These are phyloP conservation scores for Nephila pilipes DNA, from an alignment of 1,140 invertebrate genomes.

Conservation along the genomic window DNA sequence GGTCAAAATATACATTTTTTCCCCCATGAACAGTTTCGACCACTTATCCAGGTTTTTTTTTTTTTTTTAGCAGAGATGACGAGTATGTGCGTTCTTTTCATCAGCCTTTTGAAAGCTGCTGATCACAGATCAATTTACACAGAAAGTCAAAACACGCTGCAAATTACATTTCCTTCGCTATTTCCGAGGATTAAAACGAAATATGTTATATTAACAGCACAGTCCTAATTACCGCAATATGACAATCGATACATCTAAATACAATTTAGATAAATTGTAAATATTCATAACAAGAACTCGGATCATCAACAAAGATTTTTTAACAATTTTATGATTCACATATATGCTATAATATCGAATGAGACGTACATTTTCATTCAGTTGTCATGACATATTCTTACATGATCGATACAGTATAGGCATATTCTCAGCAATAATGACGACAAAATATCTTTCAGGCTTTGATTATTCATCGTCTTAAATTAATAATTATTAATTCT, in stretches of 20 bases:
- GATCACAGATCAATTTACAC: constrained; percentile 46
- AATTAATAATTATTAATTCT: too few species aligned
- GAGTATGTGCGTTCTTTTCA: constrained; percentile 46
- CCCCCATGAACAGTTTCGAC: not conserved
- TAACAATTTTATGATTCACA: too few species aligned
- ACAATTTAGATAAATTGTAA: too few species aligned
- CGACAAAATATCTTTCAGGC: too few species aligned
- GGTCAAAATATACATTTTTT: constrained; percentile 27
- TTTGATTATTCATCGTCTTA: too few species aligned
- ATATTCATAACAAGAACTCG: too few species aligned
- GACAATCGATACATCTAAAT: not conserved
- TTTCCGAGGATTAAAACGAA: not conserved
- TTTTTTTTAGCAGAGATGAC: not conserved
- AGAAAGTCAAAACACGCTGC: not conserved
- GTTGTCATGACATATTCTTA: too few species aligned
- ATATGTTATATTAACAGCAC: not conserved
- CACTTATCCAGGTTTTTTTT: constrained; percentile 3
- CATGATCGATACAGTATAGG: too few species aligned
- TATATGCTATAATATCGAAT: too few species aligned
- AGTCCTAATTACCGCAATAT: not conserved
- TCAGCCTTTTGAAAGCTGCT: constrained; percentile 24
- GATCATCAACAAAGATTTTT: too few species aligned
- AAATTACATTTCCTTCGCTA: not conserved
- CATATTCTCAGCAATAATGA: too few species aligned
- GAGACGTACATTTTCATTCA: too few species aligned